Evolutionary conservation across 35 echinoderm and acorn worm genomes (phyloP).

Genomic region (Ptychodera flava): DNA sequence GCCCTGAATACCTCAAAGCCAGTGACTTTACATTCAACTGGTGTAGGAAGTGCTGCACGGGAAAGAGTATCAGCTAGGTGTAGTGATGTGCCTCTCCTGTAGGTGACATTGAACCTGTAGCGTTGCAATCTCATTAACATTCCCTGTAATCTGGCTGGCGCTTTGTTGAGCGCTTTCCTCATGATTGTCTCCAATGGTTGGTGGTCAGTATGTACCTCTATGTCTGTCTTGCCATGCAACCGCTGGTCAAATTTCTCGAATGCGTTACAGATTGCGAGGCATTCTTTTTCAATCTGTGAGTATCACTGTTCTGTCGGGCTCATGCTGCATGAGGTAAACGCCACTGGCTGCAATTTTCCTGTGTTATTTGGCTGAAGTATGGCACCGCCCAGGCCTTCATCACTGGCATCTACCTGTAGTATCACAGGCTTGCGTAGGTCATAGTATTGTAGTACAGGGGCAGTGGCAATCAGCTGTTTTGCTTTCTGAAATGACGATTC

Average conservation of each 20-base stretch:
- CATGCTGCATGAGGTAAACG: constrained; percentile 23
- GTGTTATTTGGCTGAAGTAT: constrained; percentile 19
- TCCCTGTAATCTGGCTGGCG: constrained; percentile 32
- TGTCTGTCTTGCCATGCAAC: constrained; percentile 24
- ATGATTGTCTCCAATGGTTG: constrained; percentile 34
- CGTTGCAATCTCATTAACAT: constrained; percentile 27
- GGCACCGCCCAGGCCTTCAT: constrained; percentile 21
- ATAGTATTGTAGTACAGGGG: constrained; percentile 23
- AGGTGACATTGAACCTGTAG: constrained; percentile 16
- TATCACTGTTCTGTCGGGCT: constrained; percentile 32
- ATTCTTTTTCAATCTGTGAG: constrained; percentile 45
- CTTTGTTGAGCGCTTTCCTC: constrained; percentile 28
- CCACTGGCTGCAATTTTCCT: constrained; percentile 1
- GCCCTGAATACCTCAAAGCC: neutral
- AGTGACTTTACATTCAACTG: neutral
- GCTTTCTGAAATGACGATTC: neutral
- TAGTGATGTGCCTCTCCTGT: constrained; percentile 14
- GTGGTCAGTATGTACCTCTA: constrained; percentile 29
- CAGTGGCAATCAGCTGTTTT: constrained; percentile 13
- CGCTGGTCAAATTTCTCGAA: constrained; percentile 30
- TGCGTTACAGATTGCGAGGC: constrained; percentile 28
- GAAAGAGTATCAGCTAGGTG: constrained; percentile 22
- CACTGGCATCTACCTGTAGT: constrained; percentile 35
- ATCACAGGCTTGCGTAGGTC: neutral
- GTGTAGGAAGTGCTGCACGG: constrained; percentile 10